These are phyloP conservation scores for Dicranocentrus wangi DNA, from an alignment of 2,888 invertebrate genomes.

Conservation along the genomic window DNA sequence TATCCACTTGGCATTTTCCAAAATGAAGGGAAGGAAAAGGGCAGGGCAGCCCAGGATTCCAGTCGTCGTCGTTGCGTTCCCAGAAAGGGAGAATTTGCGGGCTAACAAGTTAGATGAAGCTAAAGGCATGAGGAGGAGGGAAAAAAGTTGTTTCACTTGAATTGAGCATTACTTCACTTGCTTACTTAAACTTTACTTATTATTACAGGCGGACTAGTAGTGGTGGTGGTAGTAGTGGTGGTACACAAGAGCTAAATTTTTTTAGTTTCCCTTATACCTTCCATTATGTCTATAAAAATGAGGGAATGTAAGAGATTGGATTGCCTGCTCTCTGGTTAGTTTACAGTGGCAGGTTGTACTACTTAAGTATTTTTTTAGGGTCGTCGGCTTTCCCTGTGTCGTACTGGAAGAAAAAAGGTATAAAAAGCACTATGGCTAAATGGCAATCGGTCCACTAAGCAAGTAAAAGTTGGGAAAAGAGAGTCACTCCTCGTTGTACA, in stretches of 20 bases:
- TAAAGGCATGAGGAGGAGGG: slow-evolving; percentile 36
- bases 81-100: slow-evolving; percentile 26
- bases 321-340: slow-evolving; percentile 15
- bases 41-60: slow-evolving; percentile 22
- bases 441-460: slow-evolving; percentile 46
- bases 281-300: slow-evolving; percentile 24
- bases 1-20: slow-evolving; percentile 37
- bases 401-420: slow-evolving; percentile 22
- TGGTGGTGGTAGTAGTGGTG: too few relatives aligned
- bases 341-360: slow-evolving; percentile 13
- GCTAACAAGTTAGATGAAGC: slow-evolving; percentile 31
- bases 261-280: slow-evolving; percentile 21
- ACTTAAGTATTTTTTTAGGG: slow-evolving; percentile 6
- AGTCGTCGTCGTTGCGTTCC: slow-evolving; percentile 18
- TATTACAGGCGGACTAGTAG: slow-evolving; percentile 44
- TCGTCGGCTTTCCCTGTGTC: slow-evolving; percentile 1
- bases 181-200: slow-evolving; percentile 59
- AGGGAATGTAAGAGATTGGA: slow-evolving; percentile 28
- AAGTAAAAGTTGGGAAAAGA: slow-evolving; percentile 42
- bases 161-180: slow-evolving; percentile 53
- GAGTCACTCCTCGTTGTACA: slow-evolving; percentile 22
- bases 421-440: slow-evolving; percentile 52
- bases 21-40: slow-evolving; percentile 46
- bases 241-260: slow-evolving; percentile 22
- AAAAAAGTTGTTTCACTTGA: slow-evolving; percentile 57